These are phyloP conservation scores for Leptocoma aspasia DNA, from an alignment of 2,113 vertebrate genomes.

Conservation along the genomic window DNA sequence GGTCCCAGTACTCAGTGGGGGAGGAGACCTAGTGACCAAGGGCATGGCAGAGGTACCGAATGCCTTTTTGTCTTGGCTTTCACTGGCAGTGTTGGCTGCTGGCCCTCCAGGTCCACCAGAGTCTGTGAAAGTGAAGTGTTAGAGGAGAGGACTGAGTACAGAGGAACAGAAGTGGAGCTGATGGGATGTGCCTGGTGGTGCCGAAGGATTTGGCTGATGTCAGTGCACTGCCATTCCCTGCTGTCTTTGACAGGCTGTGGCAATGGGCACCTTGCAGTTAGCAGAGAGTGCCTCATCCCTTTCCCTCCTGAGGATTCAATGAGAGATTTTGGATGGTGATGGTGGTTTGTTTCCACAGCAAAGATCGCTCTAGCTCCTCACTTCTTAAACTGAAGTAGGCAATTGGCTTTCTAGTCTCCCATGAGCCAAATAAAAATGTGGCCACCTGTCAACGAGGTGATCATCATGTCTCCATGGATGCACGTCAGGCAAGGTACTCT, in stretches of 20 bases:
- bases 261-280: not conserved
- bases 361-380: not conserved
- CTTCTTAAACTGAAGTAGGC: not conserved
- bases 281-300: not conserved
- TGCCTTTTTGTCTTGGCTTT: not conserved
- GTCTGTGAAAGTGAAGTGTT: not conserved
- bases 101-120: not conserved
- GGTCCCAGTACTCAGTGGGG: accelerated
- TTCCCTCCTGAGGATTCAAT: not conserved
- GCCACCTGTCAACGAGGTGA: not conserved
- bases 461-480: not conserved
- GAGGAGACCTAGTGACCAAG: not conserved
- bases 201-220: not conserved
- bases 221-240: not conserved
- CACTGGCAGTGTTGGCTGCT: not conserved
- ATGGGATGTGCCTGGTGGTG: not conserved
- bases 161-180: not conserved
- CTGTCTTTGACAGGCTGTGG: not conserved
- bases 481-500: not conserved
- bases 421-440: not conserved
- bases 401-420: not conserved
- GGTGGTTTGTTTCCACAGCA: not conserved
- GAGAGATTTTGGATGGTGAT: not conserved
- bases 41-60: not conserved
- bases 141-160: not conserved